A percentile compares a stretch with the other conserved stretches of the same genome.
phyloP scores from a whole-genome alignment of 2,888 invertebrate genomes.

The Dorcus parallelipipedus region DNA sequence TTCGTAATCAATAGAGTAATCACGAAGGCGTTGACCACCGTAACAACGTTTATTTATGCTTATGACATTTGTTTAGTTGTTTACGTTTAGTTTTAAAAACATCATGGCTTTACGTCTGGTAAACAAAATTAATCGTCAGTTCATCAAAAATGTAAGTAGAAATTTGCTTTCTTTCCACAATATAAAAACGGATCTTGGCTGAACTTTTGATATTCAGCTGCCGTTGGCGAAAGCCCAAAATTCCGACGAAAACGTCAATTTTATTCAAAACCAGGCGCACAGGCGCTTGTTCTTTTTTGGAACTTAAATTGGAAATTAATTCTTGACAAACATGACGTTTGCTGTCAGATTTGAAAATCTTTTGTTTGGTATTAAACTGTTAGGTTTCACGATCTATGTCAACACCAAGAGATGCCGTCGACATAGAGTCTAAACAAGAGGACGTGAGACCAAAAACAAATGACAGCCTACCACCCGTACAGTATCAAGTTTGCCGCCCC shows the following conservation, averaged over 20 bases:
- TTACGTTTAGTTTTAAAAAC: constrained; percentile 15
- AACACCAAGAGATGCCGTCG: constrained; percentile 6
- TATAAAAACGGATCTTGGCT: too few relatives aligned
- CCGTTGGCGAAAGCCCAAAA: too few relatives aligned
- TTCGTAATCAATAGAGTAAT: too few relatives aligned
- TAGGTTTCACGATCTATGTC: constrained; percentile 13
- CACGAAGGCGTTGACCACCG: background rate
- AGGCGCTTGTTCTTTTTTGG: too few relatives aligned
- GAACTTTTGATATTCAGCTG: too few relatives aligned
- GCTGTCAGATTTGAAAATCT: too few relatives aligned
- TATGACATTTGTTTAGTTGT: constrained; percentile 22
- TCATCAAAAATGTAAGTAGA: constrained; percentile 26
- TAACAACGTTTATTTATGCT: constrained; percentile 18
- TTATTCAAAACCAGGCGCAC: too few relatives aligned
- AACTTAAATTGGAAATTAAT: too few relatives aligned
- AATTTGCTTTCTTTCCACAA: background rate
- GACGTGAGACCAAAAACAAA: too few relatives aligned
- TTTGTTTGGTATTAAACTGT: background rate
- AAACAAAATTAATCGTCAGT: constrained; percentile 30
- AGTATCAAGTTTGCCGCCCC: constrained; percentile 29
- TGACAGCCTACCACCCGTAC: constrained; percentile 12
- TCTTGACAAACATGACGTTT: too few relatives aligned
- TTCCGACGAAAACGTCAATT: too few relatives aligned
- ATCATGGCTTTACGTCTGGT: constrained; percentile 31
- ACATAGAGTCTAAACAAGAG: too few relatives aligned